Evolutionary conservation across 2,113 vertebrate genomes (phyloP).

Genomic region (Aptenodytes forsteri): DNA sequence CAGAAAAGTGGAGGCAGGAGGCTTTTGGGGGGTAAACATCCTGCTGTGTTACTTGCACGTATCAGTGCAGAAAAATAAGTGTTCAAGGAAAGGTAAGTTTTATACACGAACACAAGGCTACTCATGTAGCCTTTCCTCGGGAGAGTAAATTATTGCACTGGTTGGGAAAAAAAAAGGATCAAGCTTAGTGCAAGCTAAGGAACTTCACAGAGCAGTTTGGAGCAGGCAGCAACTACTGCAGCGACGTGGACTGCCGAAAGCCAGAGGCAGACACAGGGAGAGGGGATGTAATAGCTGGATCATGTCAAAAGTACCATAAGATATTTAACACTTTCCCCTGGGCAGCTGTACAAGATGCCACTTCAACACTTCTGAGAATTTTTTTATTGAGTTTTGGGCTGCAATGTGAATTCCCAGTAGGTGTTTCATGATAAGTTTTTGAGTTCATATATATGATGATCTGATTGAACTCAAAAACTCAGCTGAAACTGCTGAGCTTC

Average conservation of each 20-base stretch:
- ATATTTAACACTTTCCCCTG: not conserved
- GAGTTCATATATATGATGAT: not conserved
- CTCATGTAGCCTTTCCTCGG: not conserved
- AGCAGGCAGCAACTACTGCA: not conserved
- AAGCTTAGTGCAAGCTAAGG: not conserved
- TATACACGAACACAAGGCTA: not conserved
- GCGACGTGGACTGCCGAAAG: rapidly evolving
- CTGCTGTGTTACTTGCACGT: not conserved
- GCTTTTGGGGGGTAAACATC: not conserved
- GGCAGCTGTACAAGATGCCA: not conserved
- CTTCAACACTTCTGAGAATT: not conserved
- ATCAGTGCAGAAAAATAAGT: not conserved
- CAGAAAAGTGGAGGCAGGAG: not conserved
- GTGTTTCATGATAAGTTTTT: not conserved
- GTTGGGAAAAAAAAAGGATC: not conserved
- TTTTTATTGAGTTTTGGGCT: not conserved
- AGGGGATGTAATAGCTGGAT: not conserved
- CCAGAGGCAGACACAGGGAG: not conserved
- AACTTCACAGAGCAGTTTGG: not conserved
- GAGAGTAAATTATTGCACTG: not conserved
- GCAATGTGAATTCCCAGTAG: not conserved
- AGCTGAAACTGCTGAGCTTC: not conserved
- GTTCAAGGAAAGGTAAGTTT: not conserved
- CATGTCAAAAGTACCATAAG: not conserved
- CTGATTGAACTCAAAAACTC: slow-evolving; percentile 6